Conservation (phyloP, 2,888 invertebrate species). For the Melanostoma mellinum region DNA sequence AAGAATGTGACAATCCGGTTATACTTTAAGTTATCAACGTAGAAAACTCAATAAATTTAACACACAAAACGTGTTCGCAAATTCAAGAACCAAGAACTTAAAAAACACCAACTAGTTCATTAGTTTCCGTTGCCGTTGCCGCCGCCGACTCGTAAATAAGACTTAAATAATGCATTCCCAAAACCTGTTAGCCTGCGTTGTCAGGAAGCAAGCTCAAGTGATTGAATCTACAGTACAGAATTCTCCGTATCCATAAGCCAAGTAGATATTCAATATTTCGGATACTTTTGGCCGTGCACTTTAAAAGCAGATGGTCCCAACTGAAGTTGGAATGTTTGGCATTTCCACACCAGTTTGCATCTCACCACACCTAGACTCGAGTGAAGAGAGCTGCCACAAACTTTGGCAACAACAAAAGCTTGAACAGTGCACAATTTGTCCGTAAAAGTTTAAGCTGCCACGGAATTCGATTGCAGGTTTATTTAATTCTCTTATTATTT, state of each 20-base stretch:
- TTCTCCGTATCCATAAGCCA: background rate
- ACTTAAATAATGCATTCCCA: no score
- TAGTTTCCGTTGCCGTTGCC: no score
- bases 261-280: background rate
- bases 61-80: no score
- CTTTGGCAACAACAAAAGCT: constrained; percentile 54
- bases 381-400: constrained; percentile 8
- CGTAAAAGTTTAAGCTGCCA: constrained; percentile 9
- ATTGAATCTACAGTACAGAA: no score
- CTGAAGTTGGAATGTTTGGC: constrained; percentile 27
- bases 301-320: background rate
- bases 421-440: constrained; percentile 16
- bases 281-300: background rate
- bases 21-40: background rate
- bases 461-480: constrained; percentile 15
- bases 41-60: background rate
- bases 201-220: no score
- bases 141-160: no score
- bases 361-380: constrained; percentile 18
- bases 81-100: no score
- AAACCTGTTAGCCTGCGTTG: no score
- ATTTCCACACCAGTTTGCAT: constrained; percentile 17
- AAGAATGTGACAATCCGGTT: constrained; percentile 1
- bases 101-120: no score
- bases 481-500: constrained; percentile 14